These are phyloP conservation scores for Sipha maydis DNA, from an alignment of 2,888 invertebrate genomes.

Conservation along the genomic window DNA sequence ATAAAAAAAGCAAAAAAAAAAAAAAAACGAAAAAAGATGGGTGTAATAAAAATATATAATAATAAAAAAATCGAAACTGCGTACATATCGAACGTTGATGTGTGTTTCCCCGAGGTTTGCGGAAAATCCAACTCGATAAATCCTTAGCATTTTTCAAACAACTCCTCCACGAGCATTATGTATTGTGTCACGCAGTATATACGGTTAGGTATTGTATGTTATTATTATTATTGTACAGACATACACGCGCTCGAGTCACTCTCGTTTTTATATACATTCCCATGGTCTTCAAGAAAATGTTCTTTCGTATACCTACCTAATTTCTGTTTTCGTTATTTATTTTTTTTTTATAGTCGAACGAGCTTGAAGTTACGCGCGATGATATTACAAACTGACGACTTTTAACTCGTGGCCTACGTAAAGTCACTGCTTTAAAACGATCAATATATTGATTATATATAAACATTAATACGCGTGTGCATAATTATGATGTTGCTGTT, in stretches of 20 bases:
- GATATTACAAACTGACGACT: too few relatives aligned
- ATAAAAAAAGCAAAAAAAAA: too few relatives aligned
- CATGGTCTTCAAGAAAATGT: background rate
- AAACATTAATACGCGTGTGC: too few relatives aligned
- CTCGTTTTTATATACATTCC: background rate
- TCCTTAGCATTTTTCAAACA: constrained; percentile 19
- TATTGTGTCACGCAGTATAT: background rate
- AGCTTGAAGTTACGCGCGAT: too few relatives aligned
- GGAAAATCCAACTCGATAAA: constrained; percentile 49
- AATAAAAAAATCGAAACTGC: constrained; percentile 30
- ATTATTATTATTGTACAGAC: background rate
- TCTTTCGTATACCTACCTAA: background rate
- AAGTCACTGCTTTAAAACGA: too few relatives aligned
- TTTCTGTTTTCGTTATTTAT: background rate
- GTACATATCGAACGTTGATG: constrained; percentile 54
- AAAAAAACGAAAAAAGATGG: constrained; percentile 22
- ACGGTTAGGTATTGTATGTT: background rate
- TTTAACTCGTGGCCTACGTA: too few relatives aligned
- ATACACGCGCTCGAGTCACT: background rate
- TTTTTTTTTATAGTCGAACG: too few relatives aligned
- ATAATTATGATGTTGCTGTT: too few relatives aligned
- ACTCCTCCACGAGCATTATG: background rate
- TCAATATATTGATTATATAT: too few relatives aligned
- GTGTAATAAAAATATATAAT: constrained; percentile 55
- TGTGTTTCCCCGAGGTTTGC: constrained; percentile 41